A percentile compares a stretch with the other conserved stretches of the same genome.
Evolutionary conservation across 2,888 invertebrate species (phyloP).

Genomic region (Thymelicus acteon): DNA sequence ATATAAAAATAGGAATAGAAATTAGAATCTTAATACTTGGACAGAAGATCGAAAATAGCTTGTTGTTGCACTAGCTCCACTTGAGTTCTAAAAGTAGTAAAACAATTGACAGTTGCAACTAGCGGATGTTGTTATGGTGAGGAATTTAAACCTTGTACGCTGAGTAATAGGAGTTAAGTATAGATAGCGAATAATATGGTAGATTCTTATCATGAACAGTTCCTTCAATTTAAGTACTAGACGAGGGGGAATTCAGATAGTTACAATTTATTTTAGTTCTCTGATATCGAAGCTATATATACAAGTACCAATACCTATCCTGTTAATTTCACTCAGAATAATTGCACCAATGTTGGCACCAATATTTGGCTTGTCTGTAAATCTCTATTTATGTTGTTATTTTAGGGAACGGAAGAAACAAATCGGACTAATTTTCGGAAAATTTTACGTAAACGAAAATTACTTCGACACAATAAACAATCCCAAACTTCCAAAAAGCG

Average conservation of each 20-base stretch:
- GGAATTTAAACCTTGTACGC: neutral
- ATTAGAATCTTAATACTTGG: neutral
- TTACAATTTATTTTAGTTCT: too few relatives aligned
- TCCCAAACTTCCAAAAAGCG: too few relatives aligned
- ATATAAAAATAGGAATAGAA: neutral
- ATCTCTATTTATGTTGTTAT: too few relatives aligned
- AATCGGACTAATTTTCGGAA: too few relatives aligned
- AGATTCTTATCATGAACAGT: neutral
- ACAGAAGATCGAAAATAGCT: neutral
- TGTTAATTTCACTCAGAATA: too few relatives aligned
- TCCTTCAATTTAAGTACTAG: constrained; percentile 9
- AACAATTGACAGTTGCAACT: constrained; percentile 2
- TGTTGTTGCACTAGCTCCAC: neutral
- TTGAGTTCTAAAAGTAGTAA: neutral
- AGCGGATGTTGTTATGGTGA: neutral
- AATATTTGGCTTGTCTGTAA: too few relatives aligned
- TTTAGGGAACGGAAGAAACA: too few relatives aligned
- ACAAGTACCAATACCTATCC: too few relatives aligned
- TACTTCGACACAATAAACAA: too few relatives aligned
- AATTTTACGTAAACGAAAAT: too few relatives aligned
- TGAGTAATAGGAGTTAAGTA: neutral
- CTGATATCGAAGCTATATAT: too few relatives aligned
- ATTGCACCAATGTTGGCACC: too few relatives aligned
- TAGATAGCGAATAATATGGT: neutral
- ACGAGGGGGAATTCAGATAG: neutral